Conservation (phyloP, 2,888 invertebrate species). For the Eupithecia centaureata region DNA sequence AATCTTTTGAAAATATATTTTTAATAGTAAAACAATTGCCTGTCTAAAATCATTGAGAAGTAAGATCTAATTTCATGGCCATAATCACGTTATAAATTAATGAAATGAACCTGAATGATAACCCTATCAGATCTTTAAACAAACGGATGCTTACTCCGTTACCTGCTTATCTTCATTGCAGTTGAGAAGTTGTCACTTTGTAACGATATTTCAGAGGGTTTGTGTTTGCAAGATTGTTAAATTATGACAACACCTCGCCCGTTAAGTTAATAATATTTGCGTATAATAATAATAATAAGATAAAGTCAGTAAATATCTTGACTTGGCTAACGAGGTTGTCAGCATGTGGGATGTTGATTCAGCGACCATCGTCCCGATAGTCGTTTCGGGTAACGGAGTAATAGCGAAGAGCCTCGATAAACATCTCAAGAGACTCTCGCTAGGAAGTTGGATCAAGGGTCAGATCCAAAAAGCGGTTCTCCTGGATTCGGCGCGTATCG, state of each 20-base stretch:
- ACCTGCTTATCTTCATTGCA: constrained; percentile 53
- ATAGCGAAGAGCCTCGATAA: too few species aligned
- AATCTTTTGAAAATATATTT: too few species aligned
- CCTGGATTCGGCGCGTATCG: too few species aligned
- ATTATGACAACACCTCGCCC: constrained; percentile 6
- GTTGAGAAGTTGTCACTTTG: constrained; percentile 50
- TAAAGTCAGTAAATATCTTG: too few species aligned
- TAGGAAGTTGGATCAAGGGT: too few species aligned
- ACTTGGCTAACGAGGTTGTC: too few species aligned
- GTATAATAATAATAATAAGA: too few species aligned
- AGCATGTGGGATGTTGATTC: too few species aligned
- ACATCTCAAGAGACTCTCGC: too few species aligned
- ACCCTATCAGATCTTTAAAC: constrained; percentile 38
- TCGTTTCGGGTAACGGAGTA: too few species aligned
- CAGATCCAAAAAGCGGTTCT: too few species aligned
- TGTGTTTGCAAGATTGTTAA: constrained; percentile 51
- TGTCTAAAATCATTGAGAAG: not conserved
- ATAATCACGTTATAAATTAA: constrained; percentile 4
- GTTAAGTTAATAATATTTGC: not conserved
- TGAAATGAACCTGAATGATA: constrained; percentile 26
- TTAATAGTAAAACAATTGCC: not conserved
- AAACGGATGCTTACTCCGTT: constrained; percentile 41
- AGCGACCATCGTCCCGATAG: too few species aligned
- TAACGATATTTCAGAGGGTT: constrained; percentile 46
- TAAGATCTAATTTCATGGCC: not conserved